phyloP scores from a whole-genome alignment of 2,113 vertebrate species.

The Spheniscus mendiculus region DNA sequence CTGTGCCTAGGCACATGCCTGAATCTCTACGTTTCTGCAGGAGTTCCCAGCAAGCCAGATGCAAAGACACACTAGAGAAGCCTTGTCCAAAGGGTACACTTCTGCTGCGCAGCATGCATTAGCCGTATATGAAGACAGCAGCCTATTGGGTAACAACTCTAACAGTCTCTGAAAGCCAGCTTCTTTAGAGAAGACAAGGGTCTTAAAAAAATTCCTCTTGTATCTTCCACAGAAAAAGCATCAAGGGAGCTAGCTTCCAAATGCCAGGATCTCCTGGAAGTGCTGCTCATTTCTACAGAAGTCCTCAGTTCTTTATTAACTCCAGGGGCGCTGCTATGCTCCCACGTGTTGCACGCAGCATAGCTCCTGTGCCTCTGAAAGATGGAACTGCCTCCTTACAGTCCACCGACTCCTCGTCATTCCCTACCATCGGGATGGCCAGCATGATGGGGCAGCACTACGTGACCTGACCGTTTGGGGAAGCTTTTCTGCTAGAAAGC shows the following conservation, averaged over 20 bases:
- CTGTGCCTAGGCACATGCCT: neutral
- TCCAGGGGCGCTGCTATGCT: neutral
- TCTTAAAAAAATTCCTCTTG: neutral
- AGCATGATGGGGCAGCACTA: neutral
- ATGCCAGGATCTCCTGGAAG: neutral
- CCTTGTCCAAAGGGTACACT: neutral
- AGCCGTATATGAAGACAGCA: neutral
- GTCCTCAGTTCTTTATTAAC: neutral
- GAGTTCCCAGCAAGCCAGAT: neutral
- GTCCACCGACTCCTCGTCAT: neutral
- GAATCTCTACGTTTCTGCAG: neutral
- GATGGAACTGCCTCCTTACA: neutral
- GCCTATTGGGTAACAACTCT: neutral
- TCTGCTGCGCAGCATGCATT: neutral
- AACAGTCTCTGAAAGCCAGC: neutral
- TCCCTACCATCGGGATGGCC: neutral
- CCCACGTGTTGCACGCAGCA: rapidly evolving
- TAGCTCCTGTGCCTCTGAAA: neutral
- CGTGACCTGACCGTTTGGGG: neutral
- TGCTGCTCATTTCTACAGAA: neutral
- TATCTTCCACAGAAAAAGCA: neutral
- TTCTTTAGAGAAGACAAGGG: neutral
- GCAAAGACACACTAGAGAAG: neutral
- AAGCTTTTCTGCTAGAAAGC: neutral
- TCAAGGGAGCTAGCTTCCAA: neutral